Evolutionary conservation across 2,888 invertebrate genomes (phyloP), one percentile per base, ranked within the genome.

Genomic region (Resseliella maxima): DNA sequence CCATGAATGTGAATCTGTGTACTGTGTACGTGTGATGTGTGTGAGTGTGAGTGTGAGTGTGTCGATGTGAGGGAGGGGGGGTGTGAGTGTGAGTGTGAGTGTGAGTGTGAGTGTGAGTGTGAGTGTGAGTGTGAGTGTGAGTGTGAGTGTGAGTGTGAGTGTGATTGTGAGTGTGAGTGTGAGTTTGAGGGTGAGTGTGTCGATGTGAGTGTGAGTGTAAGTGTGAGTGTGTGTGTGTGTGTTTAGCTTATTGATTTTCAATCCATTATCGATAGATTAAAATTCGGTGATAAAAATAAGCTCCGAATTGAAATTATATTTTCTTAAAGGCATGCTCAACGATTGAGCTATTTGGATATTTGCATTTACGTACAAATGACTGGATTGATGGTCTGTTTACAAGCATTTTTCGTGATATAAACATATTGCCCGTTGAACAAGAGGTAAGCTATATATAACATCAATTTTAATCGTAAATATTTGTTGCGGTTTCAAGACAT

Each of bases 311-410:
- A 72, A 72, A 72, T 72, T 8, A 72, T n/a, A n/a, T n/a, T 12
- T n/a, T 72, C 72, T 31, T 35, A 15, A 72, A 95, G 94, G 96
- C 98, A 5, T 96, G 96, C 88, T 95, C 96, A 0, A 97, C 98
- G 1, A 93, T 96, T 87, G 98, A 98, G 90, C 92, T 98, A 31
- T 98, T 98, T 89, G 98, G 98, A 0, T 94, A 95, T 87, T 92
- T 98, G 86, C 96, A 98, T 90, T 95, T 97, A 0, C 92, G 94
- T 27, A 96, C 97, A 0, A 93, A 97, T 89, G 97, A 98, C 90
- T 98, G 98, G 98, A 96, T 96, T 0, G 98, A 98, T 90, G 98
- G 98, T 15, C 92, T 98, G 59, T 93, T 98, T 88, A 97, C 97
- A 1, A 95, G 94, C 90, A 97, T 98, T 89, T 98, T 98, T 91